A percentile compares a stretch with the other conserved stretches of the same genome.
Evolutionary conservation across 1,140 invertebrate genomes (phyloP).

Genomic region (Drosophila nasuta): DNA sequence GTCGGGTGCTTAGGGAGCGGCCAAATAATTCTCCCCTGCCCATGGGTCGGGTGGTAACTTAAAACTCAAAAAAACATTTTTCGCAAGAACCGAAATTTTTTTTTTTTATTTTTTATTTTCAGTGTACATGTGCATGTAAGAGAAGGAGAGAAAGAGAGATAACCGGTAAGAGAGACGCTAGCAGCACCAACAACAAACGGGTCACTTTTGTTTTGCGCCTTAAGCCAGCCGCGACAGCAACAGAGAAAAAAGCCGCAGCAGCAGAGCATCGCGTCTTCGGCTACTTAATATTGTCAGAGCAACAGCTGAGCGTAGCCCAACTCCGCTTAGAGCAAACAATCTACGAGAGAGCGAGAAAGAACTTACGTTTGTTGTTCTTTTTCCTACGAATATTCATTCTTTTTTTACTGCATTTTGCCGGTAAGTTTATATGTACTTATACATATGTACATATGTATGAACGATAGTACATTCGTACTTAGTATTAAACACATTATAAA

Average conservation of each 20-base stretch:
- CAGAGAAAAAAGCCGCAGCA: neutral
- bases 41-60: too few species aligned
- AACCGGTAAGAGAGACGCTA: slow-evolving; percentile 20
- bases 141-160: slow-evolving; percentile 13
- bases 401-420: slow-evolving; percentile 11
- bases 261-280: neutral
- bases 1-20: too few species aligned
- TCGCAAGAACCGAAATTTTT: neutral
- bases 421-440: neutral
- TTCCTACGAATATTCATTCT: neutral
- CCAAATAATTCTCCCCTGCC: too few species aligned
- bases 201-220: slow-evolving; percentile 27
- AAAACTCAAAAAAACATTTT: too few species aligned
- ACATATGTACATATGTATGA: neutral
- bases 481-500: neutral
- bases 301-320: slow-evolving; percentile 44
- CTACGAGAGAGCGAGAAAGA: too few species aligned
- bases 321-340: neutral
- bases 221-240: slow-evolving; percentile 1
- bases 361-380: neutral
- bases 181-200: slow-evolving; percentile 45
- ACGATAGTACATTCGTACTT: neutral
- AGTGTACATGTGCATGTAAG: slow-evolving; percentile 12
- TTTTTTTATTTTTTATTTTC: too few species aligned
- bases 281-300: slow-evolving; percentile 23